These are phyloP conservation scores for Tokudaia tokunoshimensis DNA, from an alignment of 2,797 vertebrate genomes.

Conservation along the genomic window DNA sequence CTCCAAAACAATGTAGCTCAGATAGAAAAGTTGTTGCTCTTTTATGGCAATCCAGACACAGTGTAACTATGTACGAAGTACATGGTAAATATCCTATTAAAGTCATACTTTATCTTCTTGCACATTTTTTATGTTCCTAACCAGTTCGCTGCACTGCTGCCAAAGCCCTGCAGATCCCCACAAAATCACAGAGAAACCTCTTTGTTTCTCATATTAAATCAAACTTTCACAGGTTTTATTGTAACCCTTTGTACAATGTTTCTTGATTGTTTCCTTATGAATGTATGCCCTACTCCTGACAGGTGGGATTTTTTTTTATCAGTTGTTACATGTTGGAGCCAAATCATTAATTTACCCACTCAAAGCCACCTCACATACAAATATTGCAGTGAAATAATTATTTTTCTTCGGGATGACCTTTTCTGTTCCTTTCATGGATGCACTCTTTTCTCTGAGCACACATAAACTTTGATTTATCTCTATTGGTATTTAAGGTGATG, in stretches of 20 bases:
- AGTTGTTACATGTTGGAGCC: background rate
- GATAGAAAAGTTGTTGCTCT: background rate
- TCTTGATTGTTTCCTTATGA: background rate
- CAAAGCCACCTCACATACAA: background rate
- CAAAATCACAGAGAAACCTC: background rate
- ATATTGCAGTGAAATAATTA: background rate
- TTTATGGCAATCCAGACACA: background rate
- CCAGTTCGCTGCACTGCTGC: background rate
- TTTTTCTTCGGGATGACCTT: background rate
- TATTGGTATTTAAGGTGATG: background rate
- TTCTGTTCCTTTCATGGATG: background rate
- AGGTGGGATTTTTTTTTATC: background rate
- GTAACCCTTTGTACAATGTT: background rate
- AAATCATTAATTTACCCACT: background rate
- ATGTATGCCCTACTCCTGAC: background rate
- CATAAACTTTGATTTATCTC: constrained; percentile 21
- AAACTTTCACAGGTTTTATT: background rate
- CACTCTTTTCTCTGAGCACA: background rate
- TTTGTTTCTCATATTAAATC: background rate
- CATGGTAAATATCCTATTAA: background rate
- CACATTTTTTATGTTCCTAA: background rate
- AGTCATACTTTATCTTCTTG: background rate
- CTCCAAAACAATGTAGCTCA: background rate
- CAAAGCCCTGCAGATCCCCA: background rate
- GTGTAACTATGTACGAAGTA: background rate